phyloP scores from a whole-genome alignment of 2,113 vertebrate genomes.

The Malaclemys terrapin region DNA sequence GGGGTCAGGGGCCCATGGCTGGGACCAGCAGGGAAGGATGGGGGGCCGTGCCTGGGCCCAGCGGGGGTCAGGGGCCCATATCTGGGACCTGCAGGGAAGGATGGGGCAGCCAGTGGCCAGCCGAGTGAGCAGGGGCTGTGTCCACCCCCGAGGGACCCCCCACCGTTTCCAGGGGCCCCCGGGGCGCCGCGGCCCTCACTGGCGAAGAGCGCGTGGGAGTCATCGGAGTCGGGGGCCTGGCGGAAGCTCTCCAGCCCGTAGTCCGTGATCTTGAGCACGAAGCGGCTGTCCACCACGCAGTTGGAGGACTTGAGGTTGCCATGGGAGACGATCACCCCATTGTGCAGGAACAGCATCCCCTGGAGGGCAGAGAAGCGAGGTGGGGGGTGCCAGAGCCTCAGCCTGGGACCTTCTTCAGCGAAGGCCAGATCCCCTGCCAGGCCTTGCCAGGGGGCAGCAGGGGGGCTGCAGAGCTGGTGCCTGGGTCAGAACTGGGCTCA shows the following conservation, averaged over 20 bases:
- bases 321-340: conserved; percentile 88
- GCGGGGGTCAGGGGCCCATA: no score
- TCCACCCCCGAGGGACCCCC: no score
- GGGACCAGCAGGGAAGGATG: fast-evolving
- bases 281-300: conserved; percentile 94
- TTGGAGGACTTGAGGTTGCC: conserved; percentile 96
- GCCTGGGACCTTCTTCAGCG: neutral
- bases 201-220: conserved; percentile 86
- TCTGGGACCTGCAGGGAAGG: no score
- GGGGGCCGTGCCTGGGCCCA: no score
- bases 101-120: no score
- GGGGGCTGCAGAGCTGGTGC: neutral
- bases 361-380: conserved; percentile 10
- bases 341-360: conserved; percentile 95
- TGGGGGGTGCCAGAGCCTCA: no score
- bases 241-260: conserved; percentile 90
- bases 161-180: neutral
- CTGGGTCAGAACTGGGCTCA: neutral
- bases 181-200: conserved; percentile 79
- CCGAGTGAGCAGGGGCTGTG: no score
- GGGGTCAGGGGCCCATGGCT: neutral
- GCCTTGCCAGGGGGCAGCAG: no score
- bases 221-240: conserved; percentile 67
- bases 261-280: conserved; percentile 96
- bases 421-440: neutral